Evolutionary conservation across 1,140 invertebrate species (phyloP).

Genomic region (Brachionus calyciflorus): DNA sequence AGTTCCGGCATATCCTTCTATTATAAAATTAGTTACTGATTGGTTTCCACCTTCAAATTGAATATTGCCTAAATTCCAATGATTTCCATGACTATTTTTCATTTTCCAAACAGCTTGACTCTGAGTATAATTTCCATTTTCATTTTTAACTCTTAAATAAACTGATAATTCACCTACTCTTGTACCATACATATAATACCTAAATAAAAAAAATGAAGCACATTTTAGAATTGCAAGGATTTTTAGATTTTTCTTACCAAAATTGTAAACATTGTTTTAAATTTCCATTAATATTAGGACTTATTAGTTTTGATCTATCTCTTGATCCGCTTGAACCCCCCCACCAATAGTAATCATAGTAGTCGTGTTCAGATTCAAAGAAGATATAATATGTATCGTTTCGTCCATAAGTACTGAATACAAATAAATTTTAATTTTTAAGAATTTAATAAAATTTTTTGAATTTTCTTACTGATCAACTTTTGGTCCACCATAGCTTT

Average conservation of each 20-base stretch:
- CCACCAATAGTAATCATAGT: conserved; percentile 27
- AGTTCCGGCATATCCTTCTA: neutral
- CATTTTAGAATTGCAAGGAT: neutral
- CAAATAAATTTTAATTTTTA: neutral
- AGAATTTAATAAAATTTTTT: neutral
- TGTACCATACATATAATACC: conserved; percentile 8
- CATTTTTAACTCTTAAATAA: neutral
- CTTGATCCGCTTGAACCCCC: conserved; percentile 1
- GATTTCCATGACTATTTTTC: conserved; percentile 39
- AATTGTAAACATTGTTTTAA: conserved; percentile 49
- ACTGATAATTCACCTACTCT: conserved; percentile 22
- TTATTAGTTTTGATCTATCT: conserved; percentile 9
- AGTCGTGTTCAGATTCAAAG: conserved; percentile 21
- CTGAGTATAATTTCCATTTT: neutral
- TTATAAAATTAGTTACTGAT: conserved; percentile 15
- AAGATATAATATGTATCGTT: conserved; percentile 26
- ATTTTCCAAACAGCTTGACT: conserved; percentile 10
- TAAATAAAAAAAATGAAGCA: neutral
- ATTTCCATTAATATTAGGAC: conserved; percentile 25
- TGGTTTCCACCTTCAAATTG: conserved; percentile 15
- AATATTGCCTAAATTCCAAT: conserved; percentile 18
- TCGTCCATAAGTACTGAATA: conserved; percentile 4
- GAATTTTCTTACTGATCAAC: conserved; percentile 15
- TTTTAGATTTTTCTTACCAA: conserved; percentile 46
- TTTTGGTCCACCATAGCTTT: conserved; percentile 21